phyloP scores from a whole-genome alignment of 2,113 vertebrate species.

The Cyanoliseus patagonus region DNA sequence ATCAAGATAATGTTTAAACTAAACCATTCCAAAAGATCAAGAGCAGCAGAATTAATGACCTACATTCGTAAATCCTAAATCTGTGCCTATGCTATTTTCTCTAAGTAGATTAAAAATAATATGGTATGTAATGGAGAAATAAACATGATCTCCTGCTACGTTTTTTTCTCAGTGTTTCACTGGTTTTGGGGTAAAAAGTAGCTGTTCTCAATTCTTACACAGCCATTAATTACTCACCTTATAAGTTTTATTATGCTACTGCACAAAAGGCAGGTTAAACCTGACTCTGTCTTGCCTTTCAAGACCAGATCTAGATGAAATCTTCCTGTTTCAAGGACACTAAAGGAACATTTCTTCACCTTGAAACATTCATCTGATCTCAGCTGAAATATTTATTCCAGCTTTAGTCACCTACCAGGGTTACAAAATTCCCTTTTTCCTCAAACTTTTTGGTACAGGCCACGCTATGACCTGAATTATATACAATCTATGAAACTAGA shows the following conservation, averaged over 20 bases:
- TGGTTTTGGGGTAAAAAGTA: neutral
- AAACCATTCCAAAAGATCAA: neutral
- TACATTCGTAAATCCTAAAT: neutral
- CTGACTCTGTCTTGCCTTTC: neutral
- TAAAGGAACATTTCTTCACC: neutral
- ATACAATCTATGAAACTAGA: neutral
- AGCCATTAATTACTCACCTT: neutral
- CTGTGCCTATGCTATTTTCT: neutral
- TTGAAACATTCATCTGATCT: neutral
- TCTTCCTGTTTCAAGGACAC: neutral
- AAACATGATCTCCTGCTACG: neutral
- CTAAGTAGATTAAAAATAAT: neutral
- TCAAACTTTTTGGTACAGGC: neutral
- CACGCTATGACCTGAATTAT: neutral
- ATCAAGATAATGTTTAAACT: neutral
- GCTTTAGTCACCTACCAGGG: neutral
- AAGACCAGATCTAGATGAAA: neutral
- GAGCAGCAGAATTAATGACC: neutral
- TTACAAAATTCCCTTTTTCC: neutral
- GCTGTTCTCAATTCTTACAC: neutral
- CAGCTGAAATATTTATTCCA: neutral
- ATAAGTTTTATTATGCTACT: neutral
- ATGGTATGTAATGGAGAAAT: neutral
- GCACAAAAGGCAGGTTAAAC: neutral
- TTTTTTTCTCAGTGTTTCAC: neutral